phyloP scores from a whole-genome alignment of 2,113 vertebrate genomes.

The Bettongia penicillata region DNA sequence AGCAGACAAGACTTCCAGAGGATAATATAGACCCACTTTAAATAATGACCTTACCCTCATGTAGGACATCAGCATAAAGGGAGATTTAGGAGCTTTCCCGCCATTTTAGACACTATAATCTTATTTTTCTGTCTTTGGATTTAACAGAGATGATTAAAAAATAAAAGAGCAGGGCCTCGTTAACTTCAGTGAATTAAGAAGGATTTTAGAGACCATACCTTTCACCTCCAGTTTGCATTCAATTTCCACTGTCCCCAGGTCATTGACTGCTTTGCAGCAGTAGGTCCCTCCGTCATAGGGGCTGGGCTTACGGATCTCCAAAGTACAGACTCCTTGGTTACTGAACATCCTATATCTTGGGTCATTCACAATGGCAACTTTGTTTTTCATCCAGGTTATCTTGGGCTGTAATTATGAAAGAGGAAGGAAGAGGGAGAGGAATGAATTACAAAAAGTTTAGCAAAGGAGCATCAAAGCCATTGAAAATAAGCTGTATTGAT shows the following conservation, averaged over 20 bases:
- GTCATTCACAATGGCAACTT: slow-evolving; percentile 92
- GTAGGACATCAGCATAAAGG: background rate
- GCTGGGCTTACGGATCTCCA: slow-evolving; percentile 98
- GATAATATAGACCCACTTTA: background rate
- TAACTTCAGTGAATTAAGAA: background rate
- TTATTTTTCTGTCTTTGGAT: background rate
- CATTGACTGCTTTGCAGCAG: slow-evolving; percentile 93
- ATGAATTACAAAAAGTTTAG: background rate
- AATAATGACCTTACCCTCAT: background rate
- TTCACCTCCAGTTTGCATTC: slow-evolving; percentile 98
- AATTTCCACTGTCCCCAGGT: slow-evolving; percentile 93
- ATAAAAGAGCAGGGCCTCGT: background rate
- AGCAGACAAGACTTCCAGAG: slow-evolving; percentile 17
- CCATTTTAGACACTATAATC: background rate
- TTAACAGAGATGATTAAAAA: background rate
- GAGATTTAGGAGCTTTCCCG: background rate
- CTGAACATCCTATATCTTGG: slow-evolving; percentile 97
- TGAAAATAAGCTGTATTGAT: background rate
- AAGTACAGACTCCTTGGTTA: slow-evolving; percentile 96
- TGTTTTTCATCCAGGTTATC: slow-evolving; percentile 99
- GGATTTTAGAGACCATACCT: slow-evolving; percentile 86
- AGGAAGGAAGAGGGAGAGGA: background rate
- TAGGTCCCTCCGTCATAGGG: slow-evolving; percentile 97
- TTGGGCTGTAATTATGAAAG: slow-evolving; percentile 88
- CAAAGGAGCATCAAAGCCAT: background rate